These are phyloP conservation scores for Cuniculus paca DNA, from an alignment of 2,797 vertebrate species.

Conservation along the genomic window DNA sequence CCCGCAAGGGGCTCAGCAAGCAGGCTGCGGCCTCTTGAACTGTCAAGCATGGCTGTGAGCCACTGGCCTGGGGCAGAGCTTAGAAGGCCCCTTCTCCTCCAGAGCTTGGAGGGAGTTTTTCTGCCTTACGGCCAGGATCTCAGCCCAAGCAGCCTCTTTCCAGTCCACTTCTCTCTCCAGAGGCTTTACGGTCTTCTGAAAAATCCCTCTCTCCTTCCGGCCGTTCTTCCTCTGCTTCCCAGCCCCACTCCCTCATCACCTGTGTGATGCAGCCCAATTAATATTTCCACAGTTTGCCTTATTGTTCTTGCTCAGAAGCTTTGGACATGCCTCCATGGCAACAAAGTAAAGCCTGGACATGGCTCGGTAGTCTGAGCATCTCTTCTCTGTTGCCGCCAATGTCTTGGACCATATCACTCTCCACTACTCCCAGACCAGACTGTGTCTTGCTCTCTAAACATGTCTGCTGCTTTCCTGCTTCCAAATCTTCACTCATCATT, in stretches of 20 bases:
- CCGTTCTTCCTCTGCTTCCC: neutral
- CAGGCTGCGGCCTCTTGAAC: neutral
- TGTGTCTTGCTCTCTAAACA: neutral
- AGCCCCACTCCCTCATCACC: neutral
- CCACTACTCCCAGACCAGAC: neutral
- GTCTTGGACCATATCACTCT: neutral
- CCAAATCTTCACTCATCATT: neutral
- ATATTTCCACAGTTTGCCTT: neutral
- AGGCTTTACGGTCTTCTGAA: neutral
- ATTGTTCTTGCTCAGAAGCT: neutral
- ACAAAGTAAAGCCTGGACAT: neutral
- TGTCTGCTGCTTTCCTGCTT: neutral
- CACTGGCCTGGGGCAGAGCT: neutral
- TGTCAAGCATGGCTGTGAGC: neutral
- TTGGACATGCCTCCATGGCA: neutral
- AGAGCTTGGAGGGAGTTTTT: neutral
- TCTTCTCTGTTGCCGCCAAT: neutral
- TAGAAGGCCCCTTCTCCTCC: neutral
- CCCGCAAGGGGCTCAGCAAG: neutral
- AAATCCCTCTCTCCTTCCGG: neutral
- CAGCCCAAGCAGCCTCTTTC: neutral
- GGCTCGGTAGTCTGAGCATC: neutral
- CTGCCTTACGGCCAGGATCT: neutral
- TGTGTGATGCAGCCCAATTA: too few species aligned
- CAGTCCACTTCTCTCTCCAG: neutral